Evolutionary conservation across 37 sponge, comb jelly and placozoan species (phyloP), one percentile per base, ranked within the genome.

Genomic region (Halisarca cf. caerulea): DNA sequence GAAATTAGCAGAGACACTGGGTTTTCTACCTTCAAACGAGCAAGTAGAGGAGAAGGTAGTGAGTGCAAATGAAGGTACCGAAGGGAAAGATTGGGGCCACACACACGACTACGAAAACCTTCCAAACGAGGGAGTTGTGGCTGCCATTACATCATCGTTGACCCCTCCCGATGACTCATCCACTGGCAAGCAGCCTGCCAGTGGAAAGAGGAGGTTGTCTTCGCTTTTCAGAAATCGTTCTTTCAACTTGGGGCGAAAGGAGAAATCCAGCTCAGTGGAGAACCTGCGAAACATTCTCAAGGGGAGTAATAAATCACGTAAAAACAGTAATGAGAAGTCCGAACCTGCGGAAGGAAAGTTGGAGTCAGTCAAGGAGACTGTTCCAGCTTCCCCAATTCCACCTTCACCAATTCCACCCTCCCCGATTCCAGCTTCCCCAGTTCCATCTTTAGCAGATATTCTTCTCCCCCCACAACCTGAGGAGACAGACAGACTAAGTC

Each of bases 1-100:
- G 42, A 74, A 74, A 44, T 25, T 74, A 1, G 42, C 77, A 17
- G 77, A 74, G 24, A 74, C 77, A 42, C 77, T 74, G 20, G 77
- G 77, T 17, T 40, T 41, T 25, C 44, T 74, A 74, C 45, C 77
- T 41, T 24, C 77, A 15, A 40, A 43, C 6, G 45, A 24, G 42
- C 21, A 44, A 2, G 0, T n/a, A 41, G 24, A 18, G 14, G 45
- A 43, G 23, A 32, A 37, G 36, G 44, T 44, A 17, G 7, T 1
- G 5, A 25, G 15, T 42, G 38, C 21, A 74, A 40, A n/a, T 42
- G 45, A 20, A 1, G 14, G 18, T 2, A 18, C 77, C 44, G 44
- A 74, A 41, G 43, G 64, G 30, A 62, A 62, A 30, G 25, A 37
- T 11, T 68, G 69, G 69, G 69, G 69, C 27, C n/a, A 8, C 3